Evolutionary conservation across 2,888 invertebrate species (phyloP).

Genomic region (Podabrus alpinus): DNA sequence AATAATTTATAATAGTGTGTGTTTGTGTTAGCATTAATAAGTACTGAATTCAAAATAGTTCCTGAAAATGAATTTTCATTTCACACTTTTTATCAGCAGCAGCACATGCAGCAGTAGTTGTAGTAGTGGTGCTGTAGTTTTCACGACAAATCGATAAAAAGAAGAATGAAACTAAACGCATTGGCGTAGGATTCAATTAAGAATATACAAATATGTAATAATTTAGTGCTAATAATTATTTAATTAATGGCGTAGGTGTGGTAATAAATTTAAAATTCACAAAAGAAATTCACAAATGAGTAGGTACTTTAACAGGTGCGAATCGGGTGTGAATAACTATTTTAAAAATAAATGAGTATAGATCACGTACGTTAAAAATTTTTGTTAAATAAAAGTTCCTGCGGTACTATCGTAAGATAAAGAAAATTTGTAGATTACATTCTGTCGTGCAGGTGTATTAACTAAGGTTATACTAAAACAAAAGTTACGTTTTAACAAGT

Average conservation of each 20-base stretch:
- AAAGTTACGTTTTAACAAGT: not conserved
- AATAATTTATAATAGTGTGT: not conserved
- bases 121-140: not conserved
- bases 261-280: not conserved
- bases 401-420: not conserved
- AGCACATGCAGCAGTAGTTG: not conserved
- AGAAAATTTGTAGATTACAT: not conserved
- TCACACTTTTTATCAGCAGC: not conserved
- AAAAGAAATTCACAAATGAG: not conserved
- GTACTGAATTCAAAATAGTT: not conserved
- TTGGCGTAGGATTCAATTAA: not conserved
- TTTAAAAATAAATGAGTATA: not conserved
- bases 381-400: not conserved
- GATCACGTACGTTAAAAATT: not conserved
- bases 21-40: not conserved
- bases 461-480: too few relatives aligned
- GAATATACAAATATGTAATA: not conserved
- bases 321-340: not conserved
- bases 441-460: not conserved
- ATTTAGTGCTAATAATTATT: not conserved
- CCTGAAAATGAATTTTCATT: not conserved
- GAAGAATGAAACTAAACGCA: not conserved
- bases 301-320: not conserved
- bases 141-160: not conserved
- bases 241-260: not conserved